These are phyloP conservation scores for Ceratitis capitata DNA, from an alignment of 1,140 invertebrate species.

Conservation along the genomic window DNA sequence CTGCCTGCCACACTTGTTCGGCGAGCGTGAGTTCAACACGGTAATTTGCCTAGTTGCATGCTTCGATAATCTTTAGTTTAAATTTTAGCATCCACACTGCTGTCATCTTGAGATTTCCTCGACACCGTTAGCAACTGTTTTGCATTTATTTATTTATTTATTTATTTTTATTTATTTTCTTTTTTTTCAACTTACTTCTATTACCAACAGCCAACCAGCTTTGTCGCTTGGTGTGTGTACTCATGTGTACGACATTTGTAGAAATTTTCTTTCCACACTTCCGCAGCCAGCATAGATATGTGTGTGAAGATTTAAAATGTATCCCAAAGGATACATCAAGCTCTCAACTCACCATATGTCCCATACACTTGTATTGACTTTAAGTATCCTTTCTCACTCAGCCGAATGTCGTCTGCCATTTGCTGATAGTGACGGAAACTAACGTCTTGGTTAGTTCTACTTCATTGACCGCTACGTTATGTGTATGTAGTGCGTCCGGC, in stretches of 20 bases:
- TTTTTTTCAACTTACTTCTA: not conserved
- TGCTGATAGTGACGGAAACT: not conserved
- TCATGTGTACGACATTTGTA: not conserved
- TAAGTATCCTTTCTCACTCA: not conserved
- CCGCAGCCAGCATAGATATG: not conserved
- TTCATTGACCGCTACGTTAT: not conserved
- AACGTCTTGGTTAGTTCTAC: conserved; percentile 13
- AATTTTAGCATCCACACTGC: not conserved
- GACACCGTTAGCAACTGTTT: not conserved
- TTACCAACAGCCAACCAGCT: not conserved
- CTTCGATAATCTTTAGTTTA: conserved; percentile 40
- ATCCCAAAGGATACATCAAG: not conserved
- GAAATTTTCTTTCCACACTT: not conserved
- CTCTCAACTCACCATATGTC: not conserved
- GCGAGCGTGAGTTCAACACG: no score
- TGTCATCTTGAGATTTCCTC: not conserved
- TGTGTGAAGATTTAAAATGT: not conserved
- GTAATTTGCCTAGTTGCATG: conserved; percentile 40
- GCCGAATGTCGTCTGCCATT: not conserved
- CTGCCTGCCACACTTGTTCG: not conserved
- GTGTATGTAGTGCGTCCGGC: not conserved
- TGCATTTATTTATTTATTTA: not conserved
- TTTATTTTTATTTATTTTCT: not conserved
- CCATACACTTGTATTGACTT: not conserved
- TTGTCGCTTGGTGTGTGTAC: not conserved